Conservation (phyloP, 1,140 invertebrate genomes). For the Drosophila serrata region DNA sequence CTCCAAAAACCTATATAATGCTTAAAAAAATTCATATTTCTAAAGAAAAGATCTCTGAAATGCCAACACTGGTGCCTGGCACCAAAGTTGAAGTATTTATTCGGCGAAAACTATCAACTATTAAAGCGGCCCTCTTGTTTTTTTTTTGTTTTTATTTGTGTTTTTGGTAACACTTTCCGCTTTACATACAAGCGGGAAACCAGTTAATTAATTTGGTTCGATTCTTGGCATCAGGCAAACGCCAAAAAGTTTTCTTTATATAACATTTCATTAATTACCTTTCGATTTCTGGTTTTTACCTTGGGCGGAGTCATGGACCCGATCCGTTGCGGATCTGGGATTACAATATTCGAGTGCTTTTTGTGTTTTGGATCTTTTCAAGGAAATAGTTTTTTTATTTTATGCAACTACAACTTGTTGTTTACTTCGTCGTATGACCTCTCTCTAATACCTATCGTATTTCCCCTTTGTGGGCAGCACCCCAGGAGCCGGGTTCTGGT, state of each 20-base stretch:
- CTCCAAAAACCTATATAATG: background rate
- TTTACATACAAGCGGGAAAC: constrained; percentile 64
- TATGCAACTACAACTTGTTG: constrained; percentile 44
- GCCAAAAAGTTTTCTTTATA: constrained; percentile 71
- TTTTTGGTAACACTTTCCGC: constrained; percentile 41
- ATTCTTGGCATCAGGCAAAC: constrained; percentile 51
- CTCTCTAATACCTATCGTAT: constrained; percentile 67
- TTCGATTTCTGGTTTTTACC: constrained; percentile 78
- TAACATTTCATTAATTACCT: constrained; percentile 79
- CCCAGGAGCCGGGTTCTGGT: constrained; percentile 62
- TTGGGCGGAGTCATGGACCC: constrained; percentile 72
- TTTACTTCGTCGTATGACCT: constrained; percentile 6
- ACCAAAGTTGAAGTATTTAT: constrained; percentile 26
- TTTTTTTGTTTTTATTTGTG: background rate
- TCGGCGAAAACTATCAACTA: constrained; percentile 32
- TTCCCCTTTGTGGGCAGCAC: constrained; percentile 71
- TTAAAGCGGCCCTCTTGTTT: constrained; percentile 32
- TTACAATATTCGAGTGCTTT: constrained; percentile 57
- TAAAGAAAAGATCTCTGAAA: background rate
- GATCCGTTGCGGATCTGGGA: constrained; percentile 54
- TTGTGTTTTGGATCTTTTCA: constrained; percentile 30
- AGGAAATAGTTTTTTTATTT: constrained; percentile 72
- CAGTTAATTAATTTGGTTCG: constrained; percentile 76
- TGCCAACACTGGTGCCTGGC: constrained; percentile 28
- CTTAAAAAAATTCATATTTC: background rate